Evolutionary conservation across 1,140 invertebrate genomes (phyloP), one percentile per base, ranked within the genome.

Genomic region (Philopotamus ludificatus): DNA sequence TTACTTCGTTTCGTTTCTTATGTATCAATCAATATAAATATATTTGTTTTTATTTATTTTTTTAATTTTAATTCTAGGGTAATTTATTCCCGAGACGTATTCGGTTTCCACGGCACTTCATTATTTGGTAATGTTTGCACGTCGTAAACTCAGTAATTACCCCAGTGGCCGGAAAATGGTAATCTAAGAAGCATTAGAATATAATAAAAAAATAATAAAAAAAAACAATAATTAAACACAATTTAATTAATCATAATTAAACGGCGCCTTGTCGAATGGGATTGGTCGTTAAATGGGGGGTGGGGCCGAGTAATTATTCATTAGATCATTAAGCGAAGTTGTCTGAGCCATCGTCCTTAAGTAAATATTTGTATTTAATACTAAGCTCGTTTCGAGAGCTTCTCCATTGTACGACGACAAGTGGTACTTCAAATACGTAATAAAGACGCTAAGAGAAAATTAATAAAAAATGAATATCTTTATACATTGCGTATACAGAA

Each of bases 81-180:
- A n/a, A n/a, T n/a, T n/a, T n/a, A n/a, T n/a, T n/a, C n/a, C n/a
- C n/a, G n/a, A n/a, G n/a, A n/a, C 10, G 22, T 57, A 20, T 57
- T 57, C 54, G 54, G 54, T 57, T 57, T 57, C 28, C 34, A 57
- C 42, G 54, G 34, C 28, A 42, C 39, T 67, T 58, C 62, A 67
- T 67, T 58, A 63, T 39, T 63, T 59, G 54, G 66, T 63, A 67
- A 67, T 59, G 67, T 68, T 65, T 28, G 58, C 63, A 68, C 63
- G 42, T 57, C 51, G 63, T 68, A 68, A 68, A 63, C 62, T 68
- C 34, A 23, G 61, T 68, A 68, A 62, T 64, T 68, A 68, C 66
- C 62, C 62, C 42, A 41, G 64, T 54, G 41, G 63, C 54, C 60
- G 25, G 49, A 41, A 61, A 47, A 61, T 25, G 54, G 34, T 20